Base-by-base conservation (phyloP, 2,888 invertebrate genomes). In the Sphinx pinastri region DNA sequence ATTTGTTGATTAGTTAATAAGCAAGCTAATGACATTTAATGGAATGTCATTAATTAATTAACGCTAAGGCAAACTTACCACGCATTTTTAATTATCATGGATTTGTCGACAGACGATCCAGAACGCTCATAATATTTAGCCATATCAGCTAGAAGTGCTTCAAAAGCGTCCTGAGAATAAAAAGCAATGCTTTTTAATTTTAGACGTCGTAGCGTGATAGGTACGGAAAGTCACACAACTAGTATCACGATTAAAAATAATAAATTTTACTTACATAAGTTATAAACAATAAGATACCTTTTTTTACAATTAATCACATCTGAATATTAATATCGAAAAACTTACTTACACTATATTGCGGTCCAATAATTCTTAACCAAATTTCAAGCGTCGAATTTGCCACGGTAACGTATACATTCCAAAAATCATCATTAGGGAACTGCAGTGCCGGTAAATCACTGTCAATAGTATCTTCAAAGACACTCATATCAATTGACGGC, bases 281-380 rank as follows among this genome's bases (percentile, higher is more conserved):
- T 38, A 38, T 38, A 51, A 13, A 13, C 13, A 12, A n/a, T n/a
- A 58, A 6, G 10, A 58, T 2, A 58, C n/a, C 25, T 1, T 58
- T 16, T 13, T 38, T n/a, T n/a, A 60, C 0, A 11, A 19, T 6
- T 3, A 49, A 14, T 47, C 5, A 16, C 4, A 12, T 47, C 47
- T 45, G 16, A 45, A 63, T n/a, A 47, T 12, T 63, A 16, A 63
- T 45, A 38, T n/a, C 16, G 11, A 14, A 60, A 71, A 60, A 67
- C 31, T 68, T 47, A 89, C 95, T 92, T 82, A 95, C 95, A 79
- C 95, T 96, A 80, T 96, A 96, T 25, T 95, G 88, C 13, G 94
- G 90, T 63, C 96, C 96, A 73, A 96, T 95, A 10, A 97, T 93
- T 70, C 96, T 91, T 2, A 95, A 94, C 96, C 96, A 96, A 69